phyloP scores from a whole-genome alignment of 2,113 vertebrate species.

The Syngnathus floridae region DNA sequence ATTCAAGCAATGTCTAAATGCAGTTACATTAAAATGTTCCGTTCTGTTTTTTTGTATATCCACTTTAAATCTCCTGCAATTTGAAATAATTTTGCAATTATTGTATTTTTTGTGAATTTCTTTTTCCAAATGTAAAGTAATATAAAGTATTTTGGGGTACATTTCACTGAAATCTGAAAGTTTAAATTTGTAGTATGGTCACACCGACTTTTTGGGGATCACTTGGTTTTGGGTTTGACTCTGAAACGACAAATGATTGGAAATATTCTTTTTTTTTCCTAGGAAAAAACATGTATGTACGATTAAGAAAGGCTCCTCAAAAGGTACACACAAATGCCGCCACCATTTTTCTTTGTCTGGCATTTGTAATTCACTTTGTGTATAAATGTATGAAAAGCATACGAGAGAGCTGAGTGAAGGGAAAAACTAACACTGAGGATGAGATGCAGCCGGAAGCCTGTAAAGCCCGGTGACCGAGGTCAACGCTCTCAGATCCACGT shows the following conservation, averaged over 20 bases:
- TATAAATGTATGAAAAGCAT: conserved; percentile 52
- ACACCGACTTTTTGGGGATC: too few species aligned
- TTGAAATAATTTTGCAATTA: background rate
- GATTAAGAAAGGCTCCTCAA: background rate
- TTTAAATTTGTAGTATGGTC: too few species aligned
- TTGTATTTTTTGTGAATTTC: background rate
- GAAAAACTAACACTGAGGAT: conserved; percentile 61
- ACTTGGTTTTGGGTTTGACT: too few species aligned
- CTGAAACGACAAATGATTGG: too few species aligned
- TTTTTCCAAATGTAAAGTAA: background rate
- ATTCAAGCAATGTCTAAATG: background rate
- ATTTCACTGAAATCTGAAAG: background rate
- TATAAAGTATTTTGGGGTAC: background rate
- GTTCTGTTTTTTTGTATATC: background rate
- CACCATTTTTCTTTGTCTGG: background rate
- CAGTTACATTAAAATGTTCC: background rate
- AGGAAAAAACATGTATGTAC: background rate
- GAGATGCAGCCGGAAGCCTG: conserved; percentile 66
- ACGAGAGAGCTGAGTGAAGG: conserved; percentile 41
- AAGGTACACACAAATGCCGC: conserved; percentile 14
- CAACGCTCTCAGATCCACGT: conserved; percentile 69
- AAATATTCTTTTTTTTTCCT: too few species aligned
- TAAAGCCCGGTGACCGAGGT: conserved; percentile 66
- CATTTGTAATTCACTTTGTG: conserved; percentile 50
- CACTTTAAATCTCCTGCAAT: background rate